Conservation (phyloP, 2,113 vertebrate species). For the Trinectes maculatus region DNA sequence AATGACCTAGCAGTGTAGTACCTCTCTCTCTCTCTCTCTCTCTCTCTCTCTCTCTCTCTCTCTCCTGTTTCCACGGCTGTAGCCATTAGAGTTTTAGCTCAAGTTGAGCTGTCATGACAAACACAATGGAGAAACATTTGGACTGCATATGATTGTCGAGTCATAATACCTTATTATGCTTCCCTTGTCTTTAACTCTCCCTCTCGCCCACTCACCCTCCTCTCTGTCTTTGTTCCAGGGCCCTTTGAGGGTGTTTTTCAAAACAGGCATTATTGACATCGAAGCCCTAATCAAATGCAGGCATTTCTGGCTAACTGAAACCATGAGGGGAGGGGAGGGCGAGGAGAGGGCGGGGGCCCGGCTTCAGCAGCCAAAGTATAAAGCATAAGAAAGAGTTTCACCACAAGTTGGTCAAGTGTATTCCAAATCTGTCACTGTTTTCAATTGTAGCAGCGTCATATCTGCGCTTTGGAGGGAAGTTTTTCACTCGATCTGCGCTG, state of each 20-base stretch:
- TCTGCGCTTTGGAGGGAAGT: slow-evolving; percentile 36
- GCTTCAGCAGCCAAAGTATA: slow-evolving; percentile 39
- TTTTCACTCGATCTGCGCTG: slow-evolving; percentile 9
- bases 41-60: too few species aligned
- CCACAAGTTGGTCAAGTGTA: slow-evolving; percentile 48
- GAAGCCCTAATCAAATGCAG: slow-evolving; percentile 75
- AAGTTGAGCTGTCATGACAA: slow-evolving; percentile 60
- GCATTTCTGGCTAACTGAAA: slow-evolving; percentile 59
- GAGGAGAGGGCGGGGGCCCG: slow-evolving; percentile 30
- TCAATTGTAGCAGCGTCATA: slow-evolving; percentile 32
- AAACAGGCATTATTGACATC: slow-evolving; percentile 72
- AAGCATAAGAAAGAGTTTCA: slow-evolving; percentile 49
- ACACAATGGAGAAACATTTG: slow-evolving; percentile 69
- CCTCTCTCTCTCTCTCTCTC: not conserved
- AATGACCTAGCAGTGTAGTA: too few species aligned
- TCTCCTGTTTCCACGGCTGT: slow-evolving; percentile 20
- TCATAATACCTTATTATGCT: slow-evolving; percentile 64
- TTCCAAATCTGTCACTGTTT: slow-evolving; percentile 50
- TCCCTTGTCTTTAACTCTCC: slow-evolving; percentile 44
- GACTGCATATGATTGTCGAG: slow-evolving; percentile 64
- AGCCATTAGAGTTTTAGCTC: slow-evolving; percentile 35
- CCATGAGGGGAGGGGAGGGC: slow-evolving; percentile 21
- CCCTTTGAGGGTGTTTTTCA: slow-evolving; percentile 69
- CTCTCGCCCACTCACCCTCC: slow-evolving; percentile 45
- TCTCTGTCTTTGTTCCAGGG: slow-evolving; percentile 49